These are phyloP conservation scores for Argynnis bischoffii DNA, from an alignment of 2,888 invertebrate species.

Conservation along the genomic window DNA sequence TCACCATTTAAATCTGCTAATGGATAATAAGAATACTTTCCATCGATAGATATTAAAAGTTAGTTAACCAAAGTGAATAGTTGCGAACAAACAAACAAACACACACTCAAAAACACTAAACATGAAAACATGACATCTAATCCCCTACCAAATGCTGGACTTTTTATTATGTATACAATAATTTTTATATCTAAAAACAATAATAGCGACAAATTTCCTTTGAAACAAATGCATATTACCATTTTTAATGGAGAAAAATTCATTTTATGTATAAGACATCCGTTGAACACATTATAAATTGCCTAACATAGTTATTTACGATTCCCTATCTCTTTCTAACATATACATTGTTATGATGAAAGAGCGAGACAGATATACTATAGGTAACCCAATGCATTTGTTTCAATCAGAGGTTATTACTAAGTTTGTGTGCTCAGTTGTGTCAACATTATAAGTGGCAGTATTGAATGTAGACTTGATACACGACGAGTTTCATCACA, in stretches of 20 bases:
- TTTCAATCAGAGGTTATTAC: conserved; percentile 12
- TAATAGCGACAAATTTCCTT: background rate
- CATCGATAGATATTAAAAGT: too few relatives aligned
- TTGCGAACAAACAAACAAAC: too few relatives aligned
- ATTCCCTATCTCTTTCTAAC: background rate
- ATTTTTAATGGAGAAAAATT: background rate
- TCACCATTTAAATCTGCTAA: too few relatives aligned
- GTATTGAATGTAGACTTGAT: conserved; percentile 29
- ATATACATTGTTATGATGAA: background rate
- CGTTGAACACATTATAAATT: background rate
- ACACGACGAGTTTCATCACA: conserved; percentile 14
- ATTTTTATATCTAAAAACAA: conserved; percentile 18
- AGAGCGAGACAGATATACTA: conserved; percentile 4
- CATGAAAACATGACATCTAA: background rate
- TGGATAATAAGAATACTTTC: too few relatives aligned
- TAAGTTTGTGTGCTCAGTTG: conserved; percentile 35
- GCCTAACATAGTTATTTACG: background rate
- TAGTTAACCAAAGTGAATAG: background rate
- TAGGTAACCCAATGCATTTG: conserved; percentile 9
- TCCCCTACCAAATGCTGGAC: conserved; percentile 9
- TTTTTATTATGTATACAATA: conserved; percentile 7
- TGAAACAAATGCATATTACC: conserved; percentile 17
- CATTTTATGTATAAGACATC: background rate
- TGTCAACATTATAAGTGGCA: conserved; percentile 35
- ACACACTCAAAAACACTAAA: background rate